phyloP scores from a whole-genome alignment of 1,140 invertebrate genomes.

The Delia radicum region DNA sequence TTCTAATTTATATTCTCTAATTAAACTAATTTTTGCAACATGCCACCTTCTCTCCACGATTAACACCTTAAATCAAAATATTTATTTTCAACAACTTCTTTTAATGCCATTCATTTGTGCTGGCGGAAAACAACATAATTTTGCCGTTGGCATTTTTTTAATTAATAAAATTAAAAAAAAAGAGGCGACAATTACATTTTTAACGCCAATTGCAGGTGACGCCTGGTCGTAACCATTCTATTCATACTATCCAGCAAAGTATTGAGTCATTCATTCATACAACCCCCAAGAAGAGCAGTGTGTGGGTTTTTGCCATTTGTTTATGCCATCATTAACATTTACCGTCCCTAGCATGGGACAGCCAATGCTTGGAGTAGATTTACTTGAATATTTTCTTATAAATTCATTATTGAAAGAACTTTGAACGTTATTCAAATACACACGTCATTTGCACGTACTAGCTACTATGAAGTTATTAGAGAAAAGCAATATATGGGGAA shows the following conservation, averaged over 20 bases:
- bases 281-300: background rate
- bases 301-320: background rate
- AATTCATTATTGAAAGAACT: conserved; percentile 9
- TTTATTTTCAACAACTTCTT: background rate
- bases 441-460: conserved; percentile 1
- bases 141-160: conserved; percentile 21
- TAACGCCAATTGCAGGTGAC: conserved; percentile 25
- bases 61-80: background rate
- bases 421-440: conserved; percentile 17
- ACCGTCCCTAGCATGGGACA: background rate
- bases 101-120: background rate
- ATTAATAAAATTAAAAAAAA: conserved; percentile 24
- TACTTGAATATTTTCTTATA: background rate
- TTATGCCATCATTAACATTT: background rate
- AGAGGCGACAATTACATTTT: conserved; percentile 21
- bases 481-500: too few species aligned
- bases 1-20: conserved; percentile 9
- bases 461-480: too few species aligned
- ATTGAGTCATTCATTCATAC: conserved; percentile 12
- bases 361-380: background rate
- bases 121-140: conserved; percentile 2
- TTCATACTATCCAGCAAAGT: background rate
- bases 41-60: background rate
- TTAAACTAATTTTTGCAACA: conserved; percentile 9
- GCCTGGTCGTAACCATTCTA: conserved; percentile 7